These are phyloP conservation scores for Tenebrosternarchus preto DNA, from an alignment of 2,113 vertebrate species.

Conservation along the genomic window DNA sequence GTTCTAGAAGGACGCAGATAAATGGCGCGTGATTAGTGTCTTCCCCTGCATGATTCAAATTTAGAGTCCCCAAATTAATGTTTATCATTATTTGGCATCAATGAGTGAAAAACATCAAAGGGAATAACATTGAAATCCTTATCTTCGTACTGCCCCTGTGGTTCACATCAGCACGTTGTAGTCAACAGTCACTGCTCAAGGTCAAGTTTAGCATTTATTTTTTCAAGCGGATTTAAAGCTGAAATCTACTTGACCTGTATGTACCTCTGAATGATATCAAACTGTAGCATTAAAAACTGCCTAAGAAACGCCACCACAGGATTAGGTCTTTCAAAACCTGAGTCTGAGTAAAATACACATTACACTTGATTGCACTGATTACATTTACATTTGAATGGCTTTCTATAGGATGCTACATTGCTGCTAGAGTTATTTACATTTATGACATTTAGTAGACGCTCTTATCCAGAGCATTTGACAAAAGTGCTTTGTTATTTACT, in stretches of 20 bases:
- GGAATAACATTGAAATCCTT: not conserved
- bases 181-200: not conserved
- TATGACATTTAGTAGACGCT: too few species aligned
- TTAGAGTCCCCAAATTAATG: slow-evolving; percentile 12
- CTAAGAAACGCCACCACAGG: not conserved
- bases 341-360: too few species aligned
- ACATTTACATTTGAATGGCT: too few species aligned
- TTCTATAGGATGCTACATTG: too few species aligned
- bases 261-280: not conserved
- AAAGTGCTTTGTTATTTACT: too few species aligned
- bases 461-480: too few species aligned
- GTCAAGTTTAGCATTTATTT: slow-evolving; percentile 15
- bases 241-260: not conserved
- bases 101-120: slow-evolving; percentile 13
- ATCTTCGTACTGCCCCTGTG: not conserved
- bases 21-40: slow-evolving; percentile 19
- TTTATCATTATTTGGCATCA: slow-evolving; percentile 27
- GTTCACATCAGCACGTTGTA: not conserved
- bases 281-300: slow-evolving; percentile 1
- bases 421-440: too few species aligned
- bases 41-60: slow-evolving; percentile 17
- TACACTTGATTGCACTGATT: too few species aligned
- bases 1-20: slow-evolving; percentile 39
- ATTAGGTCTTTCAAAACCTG: too few species aligned
- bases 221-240: slow-evolving; percentile 12